Evolutionary conservation across 1,140 invertebrate species (phyloP).

Genomic region (Laupala kohalensis): DNA sequence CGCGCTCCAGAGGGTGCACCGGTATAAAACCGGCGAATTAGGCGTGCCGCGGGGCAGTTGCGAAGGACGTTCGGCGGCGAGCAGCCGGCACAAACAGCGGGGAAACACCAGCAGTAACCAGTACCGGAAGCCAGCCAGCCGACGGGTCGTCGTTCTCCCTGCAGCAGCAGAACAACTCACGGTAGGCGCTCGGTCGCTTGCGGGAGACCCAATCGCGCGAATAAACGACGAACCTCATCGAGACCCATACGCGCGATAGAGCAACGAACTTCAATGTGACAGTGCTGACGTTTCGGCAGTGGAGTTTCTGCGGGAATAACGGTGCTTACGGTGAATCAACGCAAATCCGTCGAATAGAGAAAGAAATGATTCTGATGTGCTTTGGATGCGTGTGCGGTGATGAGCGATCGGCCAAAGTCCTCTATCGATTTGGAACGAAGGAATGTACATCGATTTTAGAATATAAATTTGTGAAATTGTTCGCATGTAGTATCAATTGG

Average conservation of each 20-base stretch:
- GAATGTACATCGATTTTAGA: no score
- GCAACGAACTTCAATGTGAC: no score
- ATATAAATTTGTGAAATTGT: no score
- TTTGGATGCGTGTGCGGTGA: no score
- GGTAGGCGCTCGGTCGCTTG: not conserved
- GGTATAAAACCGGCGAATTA: not conserved
- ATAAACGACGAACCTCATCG: not conserved
- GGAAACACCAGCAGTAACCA: not conserved
- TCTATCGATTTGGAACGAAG: no score
- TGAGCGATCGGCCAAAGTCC: no score
- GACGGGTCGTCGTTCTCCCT: not conserved
- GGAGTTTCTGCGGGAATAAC: no score
- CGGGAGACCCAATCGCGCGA: not conserved
- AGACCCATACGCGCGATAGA: not conserved
- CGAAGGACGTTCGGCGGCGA: not conserved
- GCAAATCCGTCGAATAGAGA: no score
- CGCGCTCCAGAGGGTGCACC: not conserved
- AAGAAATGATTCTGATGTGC: no score
- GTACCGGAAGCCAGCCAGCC: not conserved
- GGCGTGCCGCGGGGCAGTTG: not conserved
- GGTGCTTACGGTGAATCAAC: no score
- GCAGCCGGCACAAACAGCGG: not conserved
- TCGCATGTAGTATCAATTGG: no score
- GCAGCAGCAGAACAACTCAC: not conserved
- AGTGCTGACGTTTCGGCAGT: no score